Percentiles rank a stretch among this genome's conserved stretches.
Evolutionary conservation across 1,140 invertebrate species (phyloP).

Genomic region (Mizuhopecten yessoensis): DNA sequence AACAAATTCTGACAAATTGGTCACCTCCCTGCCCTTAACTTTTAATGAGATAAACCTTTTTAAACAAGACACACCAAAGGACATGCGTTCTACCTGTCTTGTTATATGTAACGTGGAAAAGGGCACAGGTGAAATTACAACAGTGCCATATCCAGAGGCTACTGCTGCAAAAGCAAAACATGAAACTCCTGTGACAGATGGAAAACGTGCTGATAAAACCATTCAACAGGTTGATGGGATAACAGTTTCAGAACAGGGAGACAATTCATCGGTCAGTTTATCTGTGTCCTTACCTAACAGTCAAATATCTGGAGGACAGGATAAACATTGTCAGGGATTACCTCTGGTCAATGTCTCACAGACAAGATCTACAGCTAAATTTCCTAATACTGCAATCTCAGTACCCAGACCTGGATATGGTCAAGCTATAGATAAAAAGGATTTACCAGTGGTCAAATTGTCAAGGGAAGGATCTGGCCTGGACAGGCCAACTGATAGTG

Average conservation of each 20-base stretch:
- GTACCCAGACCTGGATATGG: neutral
- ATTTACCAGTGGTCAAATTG: neutral
- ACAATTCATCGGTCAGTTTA: neutral
- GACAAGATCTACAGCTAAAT: neutral
- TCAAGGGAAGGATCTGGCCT: neutral
- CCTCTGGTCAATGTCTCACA: neutral
- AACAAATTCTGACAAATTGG: neutral
- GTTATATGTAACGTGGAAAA: neutral
- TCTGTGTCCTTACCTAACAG: neutral
- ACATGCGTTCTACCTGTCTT: neutral
- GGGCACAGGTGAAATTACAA: neutral
- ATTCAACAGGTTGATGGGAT: neutral
- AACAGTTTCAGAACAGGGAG: neutral
- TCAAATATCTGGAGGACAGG: neutral
- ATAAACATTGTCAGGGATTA: neutral
- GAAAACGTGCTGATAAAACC: neutral
- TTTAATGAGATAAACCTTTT: constrained; percentile 29
- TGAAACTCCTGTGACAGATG: neutral
- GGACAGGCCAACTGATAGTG: neutral
- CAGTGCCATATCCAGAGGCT: neutral
- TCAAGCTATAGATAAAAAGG: neutral
- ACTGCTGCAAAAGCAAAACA: neutral
- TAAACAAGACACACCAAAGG: constrained; percentile 25
- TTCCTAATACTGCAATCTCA: neutral
- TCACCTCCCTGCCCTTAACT: neutral